Conservation (phyloP, 2,888 invertebrate genomes). For the Hedychridium roseum region DNA sequence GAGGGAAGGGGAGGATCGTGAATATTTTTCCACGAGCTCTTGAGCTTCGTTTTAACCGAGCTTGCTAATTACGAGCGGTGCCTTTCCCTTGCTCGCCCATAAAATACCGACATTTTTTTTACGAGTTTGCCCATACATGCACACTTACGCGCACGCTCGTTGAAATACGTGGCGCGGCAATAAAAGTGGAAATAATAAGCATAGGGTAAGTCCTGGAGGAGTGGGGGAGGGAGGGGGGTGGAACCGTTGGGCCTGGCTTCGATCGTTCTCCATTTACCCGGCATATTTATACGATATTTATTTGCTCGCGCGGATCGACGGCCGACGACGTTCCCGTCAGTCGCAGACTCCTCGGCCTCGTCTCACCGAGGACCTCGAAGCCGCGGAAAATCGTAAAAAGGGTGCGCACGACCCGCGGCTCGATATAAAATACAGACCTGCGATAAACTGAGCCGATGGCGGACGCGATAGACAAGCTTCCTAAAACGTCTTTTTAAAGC, state of each 20-base stretch:
- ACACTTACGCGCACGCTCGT: neutral
- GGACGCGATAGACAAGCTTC: too few relatives aligned
- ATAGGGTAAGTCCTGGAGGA: slow-evolving; percentile 15
- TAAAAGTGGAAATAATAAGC: slow-evolving; percentile 58
- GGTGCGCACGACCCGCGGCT: slow-evolving; percentile 13
- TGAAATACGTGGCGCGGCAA: slow-evolving; percentile 37
- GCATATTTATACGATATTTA: slow-evolving; percentile 59
- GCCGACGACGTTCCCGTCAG: slow-evolving; percentile 39
- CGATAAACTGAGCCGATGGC: too few relatives aligned
- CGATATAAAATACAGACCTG: slow-evolving; percentile 34
- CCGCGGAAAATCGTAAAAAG: slow-evolving; percentile 30
- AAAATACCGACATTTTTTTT: slow-evolving; percentile 32
- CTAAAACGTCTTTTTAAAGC: too few relatives aligned
- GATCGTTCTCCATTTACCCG: slow-evolving; percentile 58
- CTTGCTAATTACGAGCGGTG: slow-evolving; percentile 42
- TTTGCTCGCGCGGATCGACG: slow-evolving; percentile 37
- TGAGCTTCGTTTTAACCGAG: slow-evolving; percentile 21
- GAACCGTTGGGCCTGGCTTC: slow-evolving; percentile 36
- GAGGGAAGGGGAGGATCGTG: slow-evolving; percentile 1
- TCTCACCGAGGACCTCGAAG: neutral
- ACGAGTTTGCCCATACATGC: slow-evolving; percentile 1
- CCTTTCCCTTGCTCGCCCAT: slow-evolving; percentile 12
- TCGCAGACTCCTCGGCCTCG: slow-evolving; percentile 40
- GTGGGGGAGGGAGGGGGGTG: slow-evolving; percentile 5
- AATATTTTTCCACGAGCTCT: slow-evolving; percentile 19